A percentile compares a stretch with the other conserved stretches of the same genome.
Conservation (phyloP, 2,888 invertebrate genomes). For the Subacronicta megacephala region DNA sequence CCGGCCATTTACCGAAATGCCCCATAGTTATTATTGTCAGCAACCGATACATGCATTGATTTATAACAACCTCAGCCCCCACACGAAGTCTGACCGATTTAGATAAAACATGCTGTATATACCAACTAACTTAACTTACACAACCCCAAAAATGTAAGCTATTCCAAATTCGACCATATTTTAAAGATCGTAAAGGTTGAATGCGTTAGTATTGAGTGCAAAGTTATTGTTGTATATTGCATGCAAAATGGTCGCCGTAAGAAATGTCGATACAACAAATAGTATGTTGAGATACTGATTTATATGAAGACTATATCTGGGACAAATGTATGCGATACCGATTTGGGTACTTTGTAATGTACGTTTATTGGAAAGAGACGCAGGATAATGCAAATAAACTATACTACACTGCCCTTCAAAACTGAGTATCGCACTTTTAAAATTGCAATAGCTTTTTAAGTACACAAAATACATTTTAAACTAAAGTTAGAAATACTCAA, state of each 20-base stretch:
- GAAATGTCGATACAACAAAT: constrained; percentile 76
- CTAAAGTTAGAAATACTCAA: no score
- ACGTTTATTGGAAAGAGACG: constrained; percentile 9
- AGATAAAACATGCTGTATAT: constrained; percentile 73
- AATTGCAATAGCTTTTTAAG: no score
- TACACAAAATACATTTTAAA: no score
- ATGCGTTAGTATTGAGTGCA: neutral
- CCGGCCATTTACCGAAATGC: constrained; percentile 62
- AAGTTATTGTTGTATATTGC: constrained; percentile 49
- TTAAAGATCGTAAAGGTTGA: fast-evolving
- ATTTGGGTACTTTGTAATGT: constrained; percentile 39
- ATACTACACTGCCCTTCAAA: no score
- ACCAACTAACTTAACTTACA: constrained; percentile 54
- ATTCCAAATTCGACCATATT: constrained; percentile 5
- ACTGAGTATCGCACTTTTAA: no score
- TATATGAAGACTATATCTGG: constrained; percentile 71
- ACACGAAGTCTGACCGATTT: constrained; percentile 83
- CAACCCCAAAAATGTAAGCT: neutral
- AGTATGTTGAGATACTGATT: constrained; percentile 71
- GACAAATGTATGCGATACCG: constrained; percentile 66
- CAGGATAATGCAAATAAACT: no score
- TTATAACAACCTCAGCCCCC: constrained; percentile 75
- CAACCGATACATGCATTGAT: constrained; percentile 74
- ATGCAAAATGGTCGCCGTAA: constrained; percentile 74
- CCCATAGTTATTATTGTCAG: constrained; percentile 64